These are phyloP conservation scores for Progne subis DNA, from an alignment of 2,113 vertebrate species.

Conservation along the genomic window DNA sequence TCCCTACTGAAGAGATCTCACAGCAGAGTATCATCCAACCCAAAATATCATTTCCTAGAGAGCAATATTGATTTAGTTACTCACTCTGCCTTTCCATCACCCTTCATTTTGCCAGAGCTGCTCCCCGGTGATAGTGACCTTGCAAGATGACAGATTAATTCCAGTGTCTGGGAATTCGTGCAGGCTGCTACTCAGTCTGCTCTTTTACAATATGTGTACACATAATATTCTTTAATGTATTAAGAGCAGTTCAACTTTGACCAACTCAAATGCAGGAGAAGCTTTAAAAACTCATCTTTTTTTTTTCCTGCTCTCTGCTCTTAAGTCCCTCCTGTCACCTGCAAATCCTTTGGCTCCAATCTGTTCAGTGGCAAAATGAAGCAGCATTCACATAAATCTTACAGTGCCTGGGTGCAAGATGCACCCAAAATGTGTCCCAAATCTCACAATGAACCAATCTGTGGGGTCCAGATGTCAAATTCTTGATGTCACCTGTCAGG, in stretches of 20 bases:
- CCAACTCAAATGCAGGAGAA: background rate
- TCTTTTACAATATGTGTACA: background rate
- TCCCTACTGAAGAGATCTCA: background rate
- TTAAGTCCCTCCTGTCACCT: background rate
- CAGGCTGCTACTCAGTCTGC: background rate
- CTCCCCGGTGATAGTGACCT: background rate
- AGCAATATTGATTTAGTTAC: background rate
- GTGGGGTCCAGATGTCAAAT: fast-evolving
- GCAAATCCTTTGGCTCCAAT: background rate
- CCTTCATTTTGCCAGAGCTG: background rate
- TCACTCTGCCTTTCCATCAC: background rate
- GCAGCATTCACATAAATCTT: background rate
- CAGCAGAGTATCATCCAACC: background rate
- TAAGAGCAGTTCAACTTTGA: background rate
- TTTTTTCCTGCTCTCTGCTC: background rate
- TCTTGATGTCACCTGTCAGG: background rate
- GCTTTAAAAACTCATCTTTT: background rate
- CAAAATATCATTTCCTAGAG: background rate
- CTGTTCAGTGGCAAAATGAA: background rate
- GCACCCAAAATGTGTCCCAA: background rate
- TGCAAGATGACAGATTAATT: background rate
- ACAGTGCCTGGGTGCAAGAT: background rate
- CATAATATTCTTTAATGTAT: background rate
- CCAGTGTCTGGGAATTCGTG: background rate
- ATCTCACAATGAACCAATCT: fast-evolving